Base-by-base conservation (phyloP, 1,140 invertebrate species). In the Spodoptera frugiperda region DNA sequence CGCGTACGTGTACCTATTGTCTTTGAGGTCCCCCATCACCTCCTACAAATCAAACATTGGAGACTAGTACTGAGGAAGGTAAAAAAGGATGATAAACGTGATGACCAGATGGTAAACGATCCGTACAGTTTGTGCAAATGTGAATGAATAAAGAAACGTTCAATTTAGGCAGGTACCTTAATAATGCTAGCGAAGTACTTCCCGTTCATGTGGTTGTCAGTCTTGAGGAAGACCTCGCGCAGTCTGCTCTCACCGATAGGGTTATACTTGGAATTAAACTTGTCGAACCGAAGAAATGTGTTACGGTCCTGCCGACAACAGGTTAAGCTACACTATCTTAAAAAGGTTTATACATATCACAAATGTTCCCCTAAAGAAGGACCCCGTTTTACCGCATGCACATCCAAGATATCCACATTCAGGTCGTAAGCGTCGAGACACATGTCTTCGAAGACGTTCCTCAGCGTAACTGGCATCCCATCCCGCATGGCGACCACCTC, bases 241-340 rank as follows among this genome's bases (percentile, higher is more conserved):
- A 99, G 95, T 71, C 98, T 95, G 84, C 98, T 99, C 91, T 99
- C 98, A 0, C 99, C 99, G 84, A 99, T 98, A 0, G 99, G 99
- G 95, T 99, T 99, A 91, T 99, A 99, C 93, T 99, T 99, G 15
- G 99, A 98, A 95, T 99, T 99, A 95, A 99, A 99, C 91, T 99
- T 99, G 93, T 99, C 99, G 93, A 99, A 99, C 68, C 99, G 96
- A 93, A 99, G 99, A 93, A 99, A 99, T 8, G 98, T 99, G 91
- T 99, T 99, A 78, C 98, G 95, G 89, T 99, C 98, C 97, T 98
- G 88, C 44, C 9, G 10, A 6, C 21, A 30, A 57, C 8, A 3
- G 30, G 11, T 39, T 10, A 9, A 39, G 33, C 0, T 39, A 39
- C 5, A 9, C 5, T 39, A 8, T 39, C 9, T 39, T 39, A 6